These are phyloP conservation scores for Pelodytes ibericus DNA, from an alignment of 2,797 vertebrate species.

Conservation along the genomic window DNA sequence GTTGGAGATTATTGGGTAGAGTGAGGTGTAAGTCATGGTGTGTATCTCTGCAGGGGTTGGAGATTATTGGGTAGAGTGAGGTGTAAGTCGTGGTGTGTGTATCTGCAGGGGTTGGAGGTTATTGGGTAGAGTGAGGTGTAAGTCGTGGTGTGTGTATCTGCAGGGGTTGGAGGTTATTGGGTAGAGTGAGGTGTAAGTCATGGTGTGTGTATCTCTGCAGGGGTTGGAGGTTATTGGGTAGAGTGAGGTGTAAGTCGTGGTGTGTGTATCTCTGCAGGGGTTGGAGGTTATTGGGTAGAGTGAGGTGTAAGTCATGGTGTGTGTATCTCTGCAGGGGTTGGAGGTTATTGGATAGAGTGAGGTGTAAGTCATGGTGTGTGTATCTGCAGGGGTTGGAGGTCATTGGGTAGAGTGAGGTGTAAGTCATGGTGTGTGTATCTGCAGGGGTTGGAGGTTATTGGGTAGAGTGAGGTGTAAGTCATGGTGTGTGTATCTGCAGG, in stretches of 20 bases:
- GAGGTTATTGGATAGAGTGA: slow-evolving; percentile 85
- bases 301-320: slow-evolving; percentile 75
- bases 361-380: slow-evolving; percentile 68
- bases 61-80: slow-evolving; percentile 86
- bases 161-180: slow-evolving; percentile 86
- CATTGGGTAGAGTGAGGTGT: slow-evolving; percentile 84
- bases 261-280: slow-evolving; percentile 68
- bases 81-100: slow-evolving; percentile 63
- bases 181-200: slow-evolving; percentile 81
- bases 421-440: slow-evolving; percentile 57
- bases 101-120: slow-evolving; percentile 82
- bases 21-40: slow-evolving; percentile 77
- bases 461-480: slow-evolving; percentile 83
- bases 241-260: slow-evolving; percentile 77
- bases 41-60: slow-evolving; percentile 75
- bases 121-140: slow-evolving; percentile 84
- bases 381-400: slow-evolving; percentile 79
- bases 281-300: slow-evolving; percentile 84
- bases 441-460: slow-evolving; percentile 84
- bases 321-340: slow-evolving; percentile 72
- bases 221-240: slow-evolving; percentile 85
- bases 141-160: slow-evolving; percentile 42
- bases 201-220: slow-evolving; percentile 60
- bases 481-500: slow-evolving; percentile 65
- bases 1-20: slow-evolving; percentile 82